Percentiles rank a stretch among this genome's conserved stretches.
phyloP scores from a whole-genome alignment of 2,888 invertebrate genomes.

The Arge pagana region DNA sequence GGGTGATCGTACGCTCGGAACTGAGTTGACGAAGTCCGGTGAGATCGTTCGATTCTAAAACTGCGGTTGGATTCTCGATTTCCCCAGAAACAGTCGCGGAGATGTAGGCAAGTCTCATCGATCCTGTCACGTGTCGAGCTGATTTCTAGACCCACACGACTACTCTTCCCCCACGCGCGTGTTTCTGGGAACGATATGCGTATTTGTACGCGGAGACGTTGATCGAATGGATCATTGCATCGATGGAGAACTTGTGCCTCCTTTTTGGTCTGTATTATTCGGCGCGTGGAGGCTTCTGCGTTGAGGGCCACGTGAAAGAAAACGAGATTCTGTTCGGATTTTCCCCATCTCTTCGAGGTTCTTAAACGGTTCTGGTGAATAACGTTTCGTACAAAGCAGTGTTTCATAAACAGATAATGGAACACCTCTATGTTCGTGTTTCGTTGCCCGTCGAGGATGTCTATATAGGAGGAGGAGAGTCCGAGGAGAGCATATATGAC shows the following conservation, averaged over 20 bases:
- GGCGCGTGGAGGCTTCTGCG: background rate
- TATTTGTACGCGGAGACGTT: too few species aligned
- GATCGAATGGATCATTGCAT: too few species aligned
- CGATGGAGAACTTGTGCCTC: too few species aligned
- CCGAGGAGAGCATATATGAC: slow-evolving; percentile 31
- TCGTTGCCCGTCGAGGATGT: background rate
- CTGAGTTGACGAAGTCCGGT: too few species aligned
- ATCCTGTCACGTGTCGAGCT: slow-evolving; percentile 16
- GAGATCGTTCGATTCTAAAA: too few species aligned
- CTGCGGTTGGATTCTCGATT: slow-evolving; percentile 8
- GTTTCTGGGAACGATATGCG: slow-evolving; percentile 4
- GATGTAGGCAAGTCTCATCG: slow-evolving; percentile 10
- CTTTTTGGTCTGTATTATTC: slow-evolving; percentile 25
- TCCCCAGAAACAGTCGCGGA: slow-evolving; percentile 13
- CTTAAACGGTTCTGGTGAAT: background rate
- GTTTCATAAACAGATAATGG: slow-evolving; percentile 41
- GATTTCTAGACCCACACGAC: slow-evolving; percentile 14
- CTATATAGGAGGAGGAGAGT: background rate
- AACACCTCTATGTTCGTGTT: slow-evolving; percentile 30
- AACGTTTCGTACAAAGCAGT: slow-evolving; percentile 23
- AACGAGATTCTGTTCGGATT: background rate
- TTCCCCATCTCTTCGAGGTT: background rate
- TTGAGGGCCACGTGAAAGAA: background rate
- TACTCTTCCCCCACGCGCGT: too few species aligned
- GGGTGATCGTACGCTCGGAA: too few species aligned